A percentile compares a stretch with the other conserved stretches of the same genome.
phyloP scores from a whole-genome alignment of 1,140 invertebrate species.

The Panulirus ornatus region DNA sequence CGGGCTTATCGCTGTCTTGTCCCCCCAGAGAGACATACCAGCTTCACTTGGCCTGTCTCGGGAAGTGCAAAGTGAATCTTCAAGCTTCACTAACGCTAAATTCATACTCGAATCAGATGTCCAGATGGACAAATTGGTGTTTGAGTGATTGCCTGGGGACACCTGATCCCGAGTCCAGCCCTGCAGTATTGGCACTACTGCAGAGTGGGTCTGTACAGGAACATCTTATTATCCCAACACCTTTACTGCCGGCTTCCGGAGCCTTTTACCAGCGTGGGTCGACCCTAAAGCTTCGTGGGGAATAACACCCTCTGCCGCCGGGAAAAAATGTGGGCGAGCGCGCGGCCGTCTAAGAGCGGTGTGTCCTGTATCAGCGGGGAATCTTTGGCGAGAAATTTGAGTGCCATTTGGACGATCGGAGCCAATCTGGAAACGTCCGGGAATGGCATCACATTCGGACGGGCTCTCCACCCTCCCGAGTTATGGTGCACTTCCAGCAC shows the following conservation, averaged over 20 bases:
- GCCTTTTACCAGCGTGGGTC: not conserved
- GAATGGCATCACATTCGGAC: slow-evolving; percentile 48
- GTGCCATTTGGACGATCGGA: slow-evolving; percentile 54
- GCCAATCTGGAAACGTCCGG: slow-evolving; percentile 45
- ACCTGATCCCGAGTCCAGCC: not conserved
- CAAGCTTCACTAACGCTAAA: not conserved
- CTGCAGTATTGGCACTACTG: not conserved
- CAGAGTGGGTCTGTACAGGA: too few species aligned
- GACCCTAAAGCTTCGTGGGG: not conserved
- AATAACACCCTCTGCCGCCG: not conserved
- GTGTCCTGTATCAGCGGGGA: slow-evolving; percentile 60
- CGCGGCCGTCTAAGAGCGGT: slow-evolving; percentile 36
- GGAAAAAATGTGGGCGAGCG: slow-evolving; percentile 1
- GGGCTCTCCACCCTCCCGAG: slow-evolving; percentile 36
- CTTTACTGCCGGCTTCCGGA: not conserved
- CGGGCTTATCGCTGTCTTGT: not conserved
- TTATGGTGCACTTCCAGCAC: not conserved
- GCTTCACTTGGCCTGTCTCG: not conserved
- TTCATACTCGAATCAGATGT: not conserved
- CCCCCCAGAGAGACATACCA: not conserved
- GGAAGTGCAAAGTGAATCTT: not conserved
- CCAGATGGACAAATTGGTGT: not conserved
- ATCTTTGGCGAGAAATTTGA: slow-evolving; percentile 53
- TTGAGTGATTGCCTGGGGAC: not conserved
- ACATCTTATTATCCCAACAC: not conserved